Evolutionary conservation across 1,140 invertebrate genomes (phyloP), one percentile per base, ranked within the genome.

Genomic region (Neodiprion virginianus): DNA sequence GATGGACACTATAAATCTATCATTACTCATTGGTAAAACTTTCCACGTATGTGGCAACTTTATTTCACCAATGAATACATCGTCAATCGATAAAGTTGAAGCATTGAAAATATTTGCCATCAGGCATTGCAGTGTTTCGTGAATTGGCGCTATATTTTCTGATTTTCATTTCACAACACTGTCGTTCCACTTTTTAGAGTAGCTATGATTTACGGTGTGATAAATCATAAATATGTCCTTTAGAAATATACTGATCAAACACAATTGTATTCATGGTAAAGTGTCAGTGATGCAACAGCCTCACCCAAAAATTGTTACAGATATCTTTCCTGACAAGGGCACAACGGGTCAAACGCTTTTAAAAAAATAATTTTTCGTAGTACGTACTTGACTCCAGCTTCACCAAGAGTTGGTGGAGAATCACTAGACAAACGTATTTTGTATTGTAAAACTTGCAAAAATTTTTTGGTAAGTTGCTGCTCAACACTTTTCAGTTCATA

Each of bases 401-500:
- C 50, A 1, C 14, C 14, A 53, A 53, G 9, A 53, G 50, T 53
- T 53, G 50, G 17, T 21, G 17, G 14, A 53, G 50, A 53, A 53
- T 53, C 50, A 53, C 50, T 14, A 14, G 50, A 65, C 28, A 65
- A 65, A 50, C 69, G 48, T 53, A 67, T 11, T 48, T 12, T 14
- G 66, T 28, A 48, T 14, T 68, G 48, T 49, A 12, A 61, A 53
- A 61, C n/a, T 73, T 68, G n/a, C 12, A 76, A 50, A 49, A 40
- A 77, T 65, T 73, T 77, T 14, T 75, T 71, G 50, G 67, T 73
- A 48, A 78, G 68, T 68, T 76, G 77, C 21, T 74, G 50, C 12
- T 47, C 66, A 40, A 76, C 50, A n/a, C 77, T 73, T 21, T 76
- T 74, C 28, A 72, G 71, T 9, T 72, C 74, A 48, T 73, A 28